phyloP scores from a whole-genome alignment of 2,113 vertebrate species.

The Salvelinus fontinalis region DNA sequence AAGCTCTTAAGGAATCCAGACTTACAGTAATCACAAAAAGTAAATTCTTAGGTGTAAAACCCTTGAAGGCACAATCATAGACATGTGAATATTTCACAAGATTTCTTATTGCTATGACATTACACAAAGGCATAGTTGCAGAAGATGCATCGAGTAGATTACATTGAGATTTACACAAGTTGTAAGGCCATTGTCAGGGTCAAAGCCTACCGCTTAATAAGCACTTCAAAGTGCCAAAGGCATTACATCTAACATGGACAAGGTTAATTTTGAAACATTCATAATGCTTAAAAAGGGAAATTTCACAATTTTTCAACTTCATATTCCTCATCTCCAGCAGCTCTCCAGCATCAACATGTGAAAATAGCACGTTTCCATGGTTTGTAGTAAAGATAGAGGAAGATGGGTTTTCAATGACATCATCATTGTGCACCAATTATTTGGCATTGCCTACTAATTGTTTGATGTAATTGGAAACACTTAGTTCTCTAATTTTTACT shows the following conservation, averaged over 20 bases:
- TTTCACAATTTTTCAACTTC: no score
- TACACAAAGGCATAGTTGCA: conserved; percentile 37
- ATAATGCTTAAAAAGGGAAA: conserved; percentile 27
- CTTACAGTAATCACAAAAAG: conserved; percentile 11
- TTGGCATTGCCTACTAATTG: no score
- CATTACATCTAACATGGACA: not conserved
- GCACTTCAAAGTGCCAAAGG: not conserved
- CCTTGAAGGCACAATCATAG: conserved; percentile 51
- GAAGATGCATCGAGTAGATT: conserved; percentile 18
- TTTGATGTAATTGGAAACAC: no score
- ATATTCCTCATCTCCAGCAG: no score
- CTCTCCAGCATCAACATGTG: no score
- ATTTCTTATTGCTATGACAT: conserved; percentile 35
- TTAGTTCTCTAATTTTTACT: no score
- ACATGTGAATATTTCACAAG: conserved; percentile 38
- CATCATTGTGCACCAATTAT: no score
- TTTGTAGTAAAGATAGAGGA: no score
- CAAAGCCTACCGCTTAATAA: not conserved
- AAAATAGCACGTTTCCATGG: no score
- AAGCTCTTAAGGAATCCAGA: conserved; percentile 25
- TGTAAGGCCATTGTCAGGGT: conserved; percentile 11
- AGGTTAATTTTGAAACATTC: conserved; percentile 12
- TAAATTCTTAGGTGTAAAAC: conserved; percentile 3
- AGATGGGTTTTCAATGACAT: no score
- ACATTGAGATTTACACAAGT: not conserved